Evolutionary conservation across 2,888 invertebrate species (phyloP).

Genomic region (Steinernema carpocapsae): DNA sequence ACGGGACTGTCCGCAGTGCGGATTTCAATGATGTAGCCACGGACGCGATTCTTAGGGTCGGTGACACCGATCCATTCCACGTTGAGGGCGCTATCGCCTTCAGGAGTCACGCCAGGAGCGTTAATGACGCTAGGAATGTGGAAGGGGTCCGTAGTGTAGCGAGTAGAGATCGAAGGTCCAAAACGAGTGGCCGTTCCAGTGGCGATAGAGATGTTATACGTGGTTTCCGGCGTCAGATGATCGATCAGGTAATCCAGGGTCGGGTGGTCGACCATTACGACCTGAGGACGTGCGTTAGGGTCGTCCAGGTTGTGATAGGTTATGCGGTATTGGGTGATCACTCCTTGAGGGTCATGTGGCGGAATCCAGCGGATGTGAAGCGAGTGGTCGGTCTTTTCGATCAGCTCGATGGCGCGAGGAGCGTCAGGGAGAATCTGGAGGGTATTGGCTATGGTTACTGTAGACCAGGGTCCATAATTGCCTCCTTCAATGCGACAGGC

Average conservation of each 20-base stretch:
- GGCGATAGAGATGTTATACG: conserved; percentile 67
- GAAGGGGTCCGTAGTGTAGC: conserved; percentile 66
- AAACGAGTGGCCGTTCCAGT: conserved; percentile 64
- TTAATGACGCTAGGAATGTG: conserved; percentile 62
- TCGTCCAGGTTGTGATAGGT: conserved; percentile 62
- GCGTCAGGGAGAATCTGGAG: conserved; percentile 68
- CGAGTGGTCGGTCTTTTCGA: conserved; percentile 66
- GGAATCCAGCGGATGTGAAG: conserved; percentile 67
- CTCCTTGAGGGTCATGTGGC: conserved; percentile 56
- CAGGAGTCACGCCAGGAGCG: conserved; percentile 60
- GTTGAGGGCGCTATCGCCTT: conserved; percentile 63
- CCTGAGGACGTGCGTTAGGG: conserved; percentile 48
- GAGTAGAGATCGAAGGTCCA: conserved; percentile 66
- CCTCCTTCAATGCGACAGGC: conserved; percentile 67
- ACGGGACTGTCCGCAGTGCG: conserved; percentile 60
- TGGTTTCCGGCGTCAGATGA: conserved; percentile 66
- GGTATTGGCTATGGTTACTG: conserved; percentile 66
- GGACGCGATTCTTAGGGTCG: conserved; percentile 64
- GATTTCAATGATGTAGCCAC: conserved; percentile 67
- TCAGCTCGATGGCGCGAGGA: conserved; percentile 64
- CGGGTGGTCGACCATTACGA: conserved; percentile 62
- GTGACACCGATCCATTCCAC: conserved; percentile 67
- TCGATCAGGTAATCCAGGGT: conserved; percentile 63
- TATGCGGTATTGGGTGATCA: conserved; percentile 66
- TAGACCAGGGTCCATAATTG: conserved; percentile 65